A percentile compares a stretch with the other conserved stretches of the same genome.
These are phyloP conservation scores for Rhinichthys osculus DNA, from an alignment of 2,797 vertebrate species.

Conservation along the genomic window DNA sequence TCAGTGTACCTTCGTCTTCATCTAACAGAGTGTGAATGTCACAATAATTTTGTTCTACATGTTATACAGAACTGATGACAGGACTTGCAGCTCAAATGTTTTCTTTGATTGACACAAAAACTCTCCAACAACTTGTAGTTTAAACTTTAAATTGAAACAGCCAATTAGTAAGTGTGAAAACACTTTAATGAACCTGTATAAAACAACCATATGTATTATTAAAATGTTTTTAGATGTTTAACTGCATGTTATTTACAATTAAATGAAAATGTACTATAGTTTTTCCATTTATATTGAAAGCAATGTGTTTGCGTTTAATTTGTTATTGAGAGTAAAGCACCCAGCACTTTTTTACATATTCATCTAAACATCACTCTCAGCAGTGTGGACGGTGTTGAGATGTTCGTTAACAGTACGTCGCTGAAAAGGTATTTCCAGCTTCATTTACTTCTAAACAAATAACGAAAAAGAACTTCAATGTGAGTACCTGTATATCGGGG, in stretches of 20 bases:
- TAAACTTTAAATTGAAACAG: slow-evolving; percentile 3
- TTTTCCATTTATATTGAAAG: no score
- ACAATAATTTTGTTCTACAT: background rate
- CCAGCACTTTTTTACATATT: no score
- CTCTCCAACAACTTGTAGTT: background rate
- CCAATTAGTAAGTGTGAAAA: background rate
- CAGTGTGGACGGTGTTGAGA: no score
- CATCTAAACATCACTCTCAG: no score
- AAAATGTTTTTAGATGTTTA: background rate
- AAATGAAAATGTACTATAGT: background rate
- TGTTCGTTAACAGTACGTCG: no score
- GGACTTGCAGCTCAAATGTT: background rate
- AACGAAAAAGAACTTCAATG: rapidly evolving
- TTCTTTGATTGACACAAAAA: background rate
- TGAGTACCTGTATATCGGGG: no score
- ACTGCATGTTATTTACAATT: background rate
- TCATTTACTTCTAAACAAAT: background rate
- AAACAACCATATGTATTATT: background rate
- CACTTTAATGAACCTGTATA: background rate
- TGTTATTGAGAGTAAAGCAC: no score
- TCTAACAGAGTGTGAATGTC: background rate
- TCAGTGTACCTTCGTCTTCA: no score
- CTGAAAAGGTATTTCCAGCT: background rate
- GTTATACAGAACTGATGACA: slow-evolving; percentile 3
- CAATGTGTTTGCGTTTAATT: no score